Evolutionary conservation across 1,140 invertebrate species (phyloP).

Genomic region (Tribolium madens): DNA sequence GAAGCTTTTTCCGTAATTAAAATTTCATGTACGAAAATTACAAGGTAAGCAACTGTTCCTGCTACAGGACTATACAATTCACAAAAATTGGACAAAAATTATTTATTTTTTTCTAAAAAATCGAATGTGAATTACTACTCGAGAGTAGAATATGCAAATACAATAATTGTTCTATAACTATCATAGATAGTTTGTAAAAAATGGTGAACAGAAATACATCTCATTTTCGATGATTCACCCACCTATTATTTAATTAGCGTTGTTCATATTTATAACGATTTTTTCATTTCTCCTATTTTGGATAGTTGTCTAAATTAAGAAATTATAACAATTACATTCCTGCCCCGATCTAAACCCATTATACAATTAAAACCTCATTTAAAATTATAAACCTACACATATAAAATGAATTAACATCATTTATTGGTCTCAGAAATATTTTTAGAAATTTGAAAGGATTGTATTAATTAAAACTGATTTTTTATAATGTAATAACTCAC

Average conservation of each 20-base stretch:
- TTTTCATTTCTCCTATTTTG: not conserved
- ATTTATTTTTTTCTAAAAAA: too few species aligned
- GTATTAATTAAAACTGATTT: too few species aligned
- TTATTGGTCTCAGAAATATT: too few species aligned
- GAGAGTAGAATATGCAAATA: too few species aligned
- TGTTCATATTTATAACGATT: not conserved
- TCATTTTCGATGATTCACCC: not conserved
- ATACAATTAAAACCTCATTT: not conserved
- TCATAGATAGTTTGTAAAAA: too few species aligned
- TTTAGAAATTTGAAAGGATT: too few species aligned
- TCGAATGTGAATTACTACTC: too few species aligned
- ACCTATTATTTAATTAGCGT: not conserved
- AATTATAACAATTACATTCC: not conserved
- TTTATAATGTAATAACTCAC: too few species aligned
- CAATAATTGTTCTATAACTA: too few species aligned
- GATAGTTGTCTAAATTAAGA: not conserved
- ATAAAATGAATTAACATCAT: not conserved
- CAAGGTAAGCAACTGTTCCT: not conserved
- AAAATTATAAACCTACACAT: not conserved
- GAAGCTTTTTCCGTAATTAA: conserved; percentile 54
- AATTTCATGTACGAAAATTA: conserved; percentile 7
- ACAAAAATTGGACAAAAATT: too few species aligned
- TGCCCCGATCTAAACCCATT: not conserved
- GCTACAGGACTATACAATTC: not conserved
- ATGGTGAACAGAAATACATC: too few species aligned